Evolutionary conservation across 2,113 vertebrate species (phyloP).

Genomic region (Apteryx mantelli): DNA sequence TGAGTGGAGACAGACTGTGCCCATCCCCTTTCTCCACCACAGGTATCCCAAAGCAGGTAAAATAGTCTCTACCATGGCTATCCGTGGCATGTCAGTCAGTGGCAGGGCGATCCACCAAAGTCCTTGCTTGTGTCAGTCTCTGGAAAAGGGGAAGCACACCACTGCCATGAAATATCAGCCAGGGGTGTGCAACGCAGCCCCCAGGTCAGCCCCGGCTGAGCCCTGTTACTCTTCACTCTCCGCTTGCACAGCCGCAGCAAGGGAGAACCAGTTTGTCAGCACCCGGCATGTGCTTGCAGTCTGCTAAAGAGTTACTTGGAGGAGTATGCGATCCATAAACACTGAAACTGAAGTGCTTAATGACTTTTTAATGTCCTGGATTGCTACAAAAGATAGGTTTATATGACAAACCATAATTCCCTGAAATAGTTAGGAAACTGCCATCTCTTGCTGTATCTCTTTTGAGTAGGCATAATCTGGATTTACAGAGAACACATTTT

Average conservation of each 20-base stretch:
- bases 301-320: neutral
- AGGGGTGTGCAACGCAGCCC: neutral
- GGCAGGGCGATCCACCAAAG: neutral
- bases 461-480: neutral
- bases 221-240: neutral
- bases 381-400: neutral
- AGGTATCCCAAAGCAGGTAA: neutral
- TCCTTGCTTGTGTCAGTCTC: neutral
- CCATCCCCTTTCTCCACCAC: neutral
- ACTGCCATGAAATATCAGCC: neutral
- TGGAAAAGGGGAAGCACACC: neutral
- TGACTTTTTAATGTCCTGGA: neutral
- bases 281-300: neutral
- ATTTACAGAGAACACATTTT: neutral
- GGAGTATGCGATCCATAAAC: neutral
- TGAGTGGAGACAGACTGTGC: neutral
- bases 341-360: neutral
- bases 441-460: neutral
- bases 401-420: neutral
- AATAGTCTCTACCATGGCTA: neutral
- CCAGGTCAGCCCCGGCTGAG: neutral
- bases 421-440: neutral
- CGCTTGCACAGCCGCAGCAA: neutral
- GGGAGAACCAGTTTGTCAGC: neutral
- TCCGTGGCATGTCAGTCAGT: neutral